These are phyloP conservation scores for Trematomus loennbergii DNA, from an alignment of 2,113 vertebrate species.

Conservation along the genomic window DNA sequence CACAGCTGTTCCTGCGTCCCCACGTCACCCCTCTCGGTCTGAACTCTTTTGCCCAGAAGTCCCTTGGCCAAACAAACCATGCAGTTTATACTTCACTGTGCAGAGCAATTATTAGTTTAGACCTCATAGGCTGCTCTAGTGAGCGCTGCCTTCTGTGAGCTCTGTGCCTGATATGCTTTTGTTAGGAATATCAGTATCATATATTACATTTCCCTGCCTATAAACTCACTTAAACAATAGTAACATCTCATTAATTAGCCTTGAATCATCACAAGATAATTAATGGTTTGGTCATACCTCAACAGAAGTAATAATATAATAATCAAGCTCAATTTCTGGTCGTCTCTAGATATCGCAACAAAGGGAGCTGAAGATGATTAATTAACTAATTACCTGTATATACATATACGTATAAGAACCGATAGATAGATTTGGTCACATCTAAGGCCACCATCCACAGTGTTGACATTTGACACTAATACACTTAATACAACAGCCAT, in stretches of 20 bases:
- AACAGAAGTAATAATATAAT: neutral
- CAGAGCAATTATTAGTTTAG: slow-evolving; percentile 49
- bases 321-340: neutral
- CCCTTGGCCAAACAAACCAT: slow-evolving; percentile 57
- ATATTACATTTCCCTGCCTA: neutral
- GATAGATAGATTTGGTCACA: too few species aligned
- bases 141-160: slow-evolving; percentile 7
- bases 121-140: slow-evolving; percentile 34
- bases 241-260: neutral
- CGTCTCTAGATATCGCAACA: neutral
- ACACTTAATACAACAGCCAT: neutral
- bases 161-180: neutral
- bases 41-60: slow-evolving; percentile 53
- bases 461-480: neutral
- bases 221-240: neutral
- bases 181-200: slow-evolving; percentile 9
- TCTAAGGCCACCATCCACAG: neutral
- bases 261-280: neutral
- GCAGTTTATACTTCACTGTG: slow-evolving; percentile 54
- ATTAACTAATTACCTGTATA: too few species aligned
- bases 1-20: slow-evolving; percentile 74
- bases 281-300: neutral
- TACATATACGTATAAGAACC: too few species aligned
- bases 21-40: slow-evolving; percentile 53
- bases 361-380: neutral